Evolutionary conservation across 37 sponge, comb jelly and placozoan species (phyloP).

Genomic region (Chondrilla cf. caribensis): DNA sequence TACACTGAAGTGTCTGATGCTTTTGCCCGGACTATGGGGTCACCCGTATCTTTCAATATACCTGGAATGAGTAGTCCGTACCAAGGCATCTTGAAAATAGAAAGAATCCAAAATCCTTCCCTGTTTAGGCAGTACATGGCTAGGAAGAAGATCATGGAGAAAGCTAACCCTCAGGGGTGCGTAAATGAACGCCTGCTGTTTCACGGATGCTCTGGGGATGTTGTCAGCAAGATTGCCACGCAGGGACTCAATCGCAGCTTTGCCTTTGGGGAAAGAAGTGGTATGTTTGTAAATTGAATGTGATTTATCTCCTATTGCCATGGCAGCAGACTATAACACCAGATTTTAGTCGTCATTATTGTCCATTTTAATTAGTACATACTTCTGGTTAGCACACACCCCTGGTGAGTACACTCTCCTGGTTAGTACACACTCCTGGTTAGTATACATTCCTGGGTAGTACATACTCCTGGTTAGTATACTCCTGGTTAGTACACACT

Average conservation of each 20-base stretch:
- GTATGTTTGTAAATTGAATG: no score
- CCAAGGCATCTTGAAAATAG: not conserved
- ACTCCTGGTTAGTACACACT: no score
- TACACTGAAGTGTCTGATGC: not conserved
- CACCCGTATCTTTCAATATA: not conserved
- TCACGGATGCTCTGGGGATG: slow-evolving; percentile 19
- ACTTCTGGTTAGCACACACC: no score
- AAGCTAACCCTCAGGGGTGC: not conserved
- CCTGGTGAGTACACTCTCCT: no score
- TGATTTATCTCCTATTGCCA: not conserved
- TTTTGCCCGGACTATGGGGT: not conserved
- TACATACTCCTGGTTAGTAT: no score
- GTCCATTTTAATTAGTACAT: no score
- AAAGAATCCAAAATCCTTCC: slow-evolving; percentile 30
- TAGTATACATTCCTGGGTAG: no score
- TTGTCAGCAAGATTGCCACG: slow-evolving; percentile 3
- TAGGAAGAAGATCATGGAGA: slow-evolving; percentile 13
- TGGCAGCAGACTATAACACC: no score
- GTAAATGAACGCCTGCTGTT: slow-evolving; percentile 21
- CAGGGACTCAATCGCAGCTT: slow-evolving; percentile 13
- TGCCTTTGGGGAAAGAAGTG: slow-evolving; percentile 15
- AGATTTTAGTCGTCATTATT: no score
- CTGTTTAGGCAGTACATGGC: slow-evolving; percentile 14
- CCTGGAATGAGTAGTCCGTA: not conserved
- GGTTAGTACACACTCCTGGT: no score